Base-by-base conservation (phyloP, 2,888 invertebrate species). In the Eulithis prunata region DNA sequence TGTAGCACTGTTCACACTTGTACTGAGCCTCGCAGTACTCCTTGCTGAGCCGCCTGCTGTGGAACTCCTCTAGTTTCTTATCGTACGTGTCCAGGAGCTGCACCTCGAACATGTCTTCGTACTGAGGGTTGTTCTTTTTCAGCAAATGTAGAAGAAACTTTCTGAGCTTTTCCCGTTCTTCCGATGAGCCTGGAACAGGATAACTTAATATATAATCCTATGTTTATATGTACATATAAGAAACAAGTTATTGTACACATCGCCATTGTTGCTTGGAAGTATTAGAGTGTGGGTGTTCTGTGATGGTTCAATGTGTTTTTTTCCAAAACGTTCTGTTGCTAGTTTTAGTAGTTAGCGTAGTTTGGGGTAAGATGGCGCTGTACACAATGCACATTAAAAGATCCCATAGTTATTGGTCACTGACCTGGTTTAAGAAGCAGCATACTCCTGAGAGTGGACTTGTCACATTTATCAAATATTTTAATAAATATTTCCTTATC, bases 391-490 rank as follows among this genome's bases (percentile, higher is more conserved):
- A 21, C 21, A 21, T 21, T 21, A 21, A 1, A n/a, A n/a, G n/a
- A n/a, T n/a, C n/a, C n/a, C 8, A 45, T 12, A n/a, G 32, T 32
- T 5, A 4, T 32, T 32, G 2, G 12, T 5, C 5, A 57, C 51
- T 41, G 7, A 68, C 67, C 64, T 45, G 53, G 61, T 49, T 57
- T 64, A n/a, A 61, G 49, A 10, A 51, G 57, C 12, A 49, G 3
- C 49, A 68, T 45, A 36, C 57, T 56, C 10, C 54, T 53, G 10
- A 61, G 8, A 0, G 53, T 45, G 0, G 57, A n/a, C 13, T 61
- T 64, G 7, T 54, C 52, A 38, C 57, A 61, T 11, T 61, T 68
- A 1, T 68, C 61, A 54, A 57, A 68, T 61, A 68, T 68, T 3
- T 68, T 54, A 21, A 57, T 14, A 32, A 68, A 68, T 10, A 64